Evolutionary conservation across 2,888 invertebrate species (phyloP), one percentile per base, ranked within the genome.

Genomic region (Tetramorium bicarinatum): DNA sequence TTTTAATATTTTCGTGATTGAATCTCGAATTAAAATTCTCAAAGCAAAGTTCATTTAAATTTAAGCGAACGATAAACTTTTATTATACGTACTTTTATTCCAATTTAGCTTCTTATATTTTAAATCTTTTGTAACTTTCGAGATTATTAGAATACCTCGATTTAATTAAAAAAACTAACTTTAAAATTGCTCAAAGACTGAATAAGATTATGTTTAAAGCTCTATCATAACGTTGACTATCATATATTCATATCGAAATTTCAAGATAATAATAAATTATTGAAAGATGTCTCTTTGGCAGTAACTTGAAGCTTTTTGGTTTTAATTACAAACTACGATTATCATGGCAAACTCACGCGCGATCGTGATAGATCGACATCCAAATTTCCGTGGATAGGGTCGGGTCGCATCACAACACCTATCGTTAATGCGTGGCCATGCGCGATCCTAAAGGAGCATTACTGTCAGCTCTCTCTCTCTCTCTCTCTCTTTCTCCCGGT

Each of bases 311-410:
- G 44, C 29, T 34, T 9, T 21, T n/a, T 25, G 11, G 7, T 47
- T 77, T 69, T 44, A 77, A 29, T 41, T 47, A 44, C 56, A 15
- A 69, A 18, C 56, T 56, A 18, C 34, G 13, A 69, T 79, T 44
- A 59, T 21, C 18, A 4, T 21, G 7, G 8, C n/a, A 59, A 44
- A 38, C 47, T 25, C 72, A 41, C 18, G 18, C 34, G 21, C 34
- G 21, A 59, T 54, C 52, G 62, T 54, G 77, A 82, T 76, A 56
- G 49, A 83, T 54, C 64, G 62, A 25, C 29, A 47, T 38, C 64
- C 38, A 85, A 86, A 86, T 79, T 82, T 85, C 74, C 74, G 56
- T 54, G 13, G 47, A 80, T 82, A 18, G 56, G 61, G 64, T 75
- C 52, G 44, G 69, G 74, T 85, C 76, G 71, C 67, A 56, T 83